phyloP scores from a whole-genome alignment of 1,140 invertebrate species.

The Pogonognathellus flavescens region DNA sequence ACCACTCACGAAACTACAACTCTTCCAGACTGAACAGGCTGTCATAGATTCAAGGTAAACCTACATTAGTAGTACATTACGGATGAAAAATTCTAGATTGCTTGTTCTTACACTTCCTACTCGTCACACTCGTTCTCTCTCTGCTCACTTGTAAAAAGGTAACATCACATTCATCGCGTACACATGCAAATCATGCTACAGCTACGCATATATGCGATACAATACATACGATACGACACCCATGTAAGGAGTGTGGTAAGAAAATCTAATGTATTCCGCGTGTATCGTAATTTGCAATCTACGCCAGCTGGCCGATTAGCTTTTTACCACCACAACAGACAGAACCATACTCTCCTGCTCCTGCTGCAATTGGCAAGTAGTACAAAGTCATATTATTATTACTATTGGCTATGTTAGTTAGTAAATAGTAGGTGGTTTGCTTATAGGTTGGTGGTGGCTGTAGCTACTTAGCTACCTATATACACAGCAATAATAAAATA shows the following conservation, averaged over 20 bases:
- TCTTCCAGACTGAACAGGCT: constrained; percentile 34
- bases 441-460: too few relatives aligned
- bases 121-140: constrained; percentile 19
- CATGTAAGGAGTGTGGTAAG: constrained; percentile 16
- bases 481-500: neutral
- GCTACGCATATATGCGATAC: neutral
- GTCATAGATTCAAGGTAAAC: constrained; percentile 43
- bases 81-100: constrained; percentile 42
- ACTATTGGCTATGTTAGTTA: too few relatives aligned
- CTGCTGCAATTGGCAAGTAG: too few relatives aligned
- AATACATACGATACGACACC: constrained; percentile 19
- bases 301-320: neutral
- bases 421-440: too few relatives aligned
- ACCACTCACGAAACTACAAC: constrained; percentile 43
- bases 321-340: neutral
- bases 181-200: too few relatives aligned
- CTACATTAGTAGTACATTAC: constrained; percentile 30
- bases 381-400: too few relatives aligned
- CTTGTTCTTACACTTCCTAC: constrained; percentile 41
- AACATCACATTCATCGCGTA: too few relatives aligned
- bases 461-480: too few relatives aligned
- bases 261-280: constrained; percentile 20
- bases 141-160: neutral
- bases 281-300: constrained; percentile 42
- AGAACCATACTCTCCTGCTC: too few relatives aligned